phyloP scores from a whole-genome alignment of 2,888 invertebrate genomes.

The Aleiodes testaceus region DNA sequence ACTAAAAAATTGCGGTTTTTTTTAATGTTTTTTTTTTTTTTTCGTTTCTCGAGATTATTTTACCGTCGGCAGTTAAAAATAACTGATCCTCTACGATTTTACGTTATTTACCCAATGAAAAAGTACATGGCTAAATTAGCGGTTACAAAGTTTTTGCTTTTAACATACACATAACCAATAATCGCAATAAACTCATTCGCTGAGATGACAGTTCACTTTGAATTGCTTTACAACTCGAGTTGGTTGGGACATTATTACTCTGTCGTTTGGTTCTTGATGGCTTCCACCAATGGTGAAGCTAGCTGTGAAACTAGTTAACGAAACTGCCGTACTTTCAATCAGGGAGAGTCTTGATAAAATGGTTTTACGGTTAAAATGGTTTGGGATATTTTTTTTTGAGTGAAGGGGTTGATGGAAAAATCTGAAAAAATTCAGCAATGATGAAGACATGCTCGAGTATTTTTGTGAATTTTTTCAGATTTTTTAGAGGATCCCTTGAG shows the following conservation, averaged over 20 bases:
- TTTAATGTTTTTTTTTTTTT: too few species aligned
- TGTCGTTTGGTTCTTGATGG: constrained; percentile 38
- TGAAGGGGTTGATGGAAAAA: too few species aligned
- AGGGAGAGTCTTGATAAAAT: too few species aligned
- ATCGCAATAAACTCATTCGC: constrained; percentile 72
- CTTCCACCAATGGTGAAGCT: constrained; percentile 18
- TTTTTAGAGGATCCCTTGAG: constrained; percentile 53
- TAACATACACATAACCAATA: constrained; percentile 59
- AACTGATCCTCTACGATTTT: constrained; percentile 31
- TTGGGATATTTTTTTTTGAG: too few species aligned
- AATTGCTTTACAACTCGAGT: constrained; percentile 71
- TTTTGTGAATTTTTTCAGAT: constrained; percentile 51
- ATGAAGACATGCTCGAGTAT: too few species aligned
- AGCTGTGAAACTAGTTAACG: constrained; percentile 69
- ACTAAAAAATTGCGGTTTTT: too few species aligned
- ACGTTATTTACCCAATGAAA: neutral
- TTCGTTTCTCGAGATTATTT: constrained; percentile 32
- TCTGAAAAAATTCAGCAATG: too few species aligned
- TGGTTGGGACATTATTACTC: constrained; percentile 58
- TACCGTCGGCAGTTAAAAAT: constrained; percentile 37
- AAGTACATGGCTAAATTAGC: neutral
- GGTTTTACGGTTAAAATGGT: too few species aligned
- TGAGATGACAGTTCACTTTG: constrained; percentile 64
- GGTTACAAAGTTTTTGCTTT: neutral
- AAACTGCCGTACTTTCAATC: constrained; percentile 72